Evolutionary conservation across 2,888 invertebrate genomes (phyloP), one percentile per base, ranked within the genome.

Genomic region (Axea sp.): DNA sequence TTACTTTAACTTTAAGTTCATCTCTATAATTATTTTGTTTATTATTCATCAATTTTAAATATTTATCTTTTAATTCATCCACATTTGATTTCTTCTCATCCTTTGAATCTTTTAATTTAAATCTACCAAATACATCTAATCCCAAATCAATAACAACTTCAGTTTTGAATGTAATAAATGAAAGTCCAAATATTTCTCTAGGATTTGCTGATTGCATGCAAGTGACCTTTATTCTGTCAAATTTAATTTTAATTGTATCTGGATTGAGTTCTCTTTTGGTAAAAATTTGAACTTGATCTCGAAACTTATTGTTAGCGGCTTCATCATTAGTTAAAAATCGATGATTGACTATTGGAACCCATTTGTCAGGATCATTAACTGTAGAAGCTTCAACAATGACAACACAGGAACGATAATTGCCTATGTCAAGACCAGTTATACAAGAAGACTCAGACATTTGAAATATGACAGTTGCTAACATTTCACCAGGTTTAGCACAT

Each of bases 191-290:
- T 0, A 85, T 30, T 55, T 83, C 84, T 64, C 81, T 81, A 0
- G 80, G 79, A 77, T 87, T 87, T 0, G 86, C 85, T 0, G 86
- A 80, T 26, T 87, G 87, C 87, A 86, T 84, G 9, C 87, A 87
- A 0, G 83, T 85, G 1, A 85, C 80, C 69, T 87, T 87, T 0
- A 86, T 78, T 3, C 86, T 75, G 35, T 83, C 82, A 55, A 87
- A 87, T 77, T 85, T 86, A 0, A 74, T 80, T n/a, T 82, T 83
- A 0, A 84, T 1, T 0, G 60, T 82, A 0, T 84, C 83, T 0
- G 84, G 78, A 75, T 84, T 83, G 0, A 87, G 71, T 14, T 87
- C 86, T 15, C 81, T 83, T 45, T 84, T 87, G 0, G 86, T 84
- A 51, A 87, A 87, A 3, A 87, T 59, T 24, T 86, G 82, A 1